These are phyloP conservation scores for Tragelaphus imberbis DNA, from an alignment of 2,113 vertebrate species.

Conservation along the genomic window DNA sequence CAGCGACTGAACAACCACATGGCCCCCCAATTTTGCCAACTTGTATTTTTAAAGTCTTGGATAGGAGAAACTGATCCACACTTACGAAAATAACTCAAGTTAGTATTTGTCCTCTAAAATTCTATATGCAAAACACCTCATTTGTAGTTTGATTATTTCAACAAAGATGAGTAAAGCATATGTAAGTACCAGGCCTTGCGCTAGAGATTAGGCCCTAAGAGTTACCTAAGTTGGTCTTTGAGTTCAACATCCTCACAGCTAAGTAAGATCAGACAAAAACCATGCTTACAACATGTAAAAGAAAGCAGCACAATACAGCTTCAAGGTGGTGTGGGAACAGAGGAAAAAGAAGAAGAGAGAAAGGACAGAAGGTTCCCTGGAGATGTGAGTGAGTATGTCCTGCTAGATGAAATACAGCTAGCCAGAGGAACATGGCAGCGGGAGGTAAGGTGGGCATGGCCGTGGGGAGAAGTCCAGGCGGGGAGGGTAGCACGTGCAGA, in stretches of 20 bases:
- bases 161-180: neutral
- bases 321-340: neutral
- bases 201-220: neutral
- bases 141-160: neutral
- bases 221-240: neutral
- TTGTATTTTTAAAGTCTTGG: neutral
- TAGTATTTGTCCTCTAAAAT: neutral
- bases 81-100: neutral
- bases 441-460: neutral
- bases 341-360: neutral
- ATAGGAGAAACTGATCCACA: neutral
- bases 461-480: neutral
- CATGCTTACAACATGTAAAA: neutral
- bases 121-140: neutral
- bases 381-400: too few relatives aligned
- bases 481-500: accelerated
- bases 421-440: neutral
- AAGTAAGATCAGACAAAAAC: neutral
- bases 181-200: neutral
- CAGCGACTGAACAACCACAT: neutral
- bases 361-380: neutral
- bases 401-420: neutral
- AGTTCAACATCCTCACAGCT: neutral
- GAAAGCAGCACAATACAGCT: neutral
- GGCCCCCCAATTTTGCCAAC: neutral